Conservation (phyloP, 2,797 vertebrate genomes). For the Harpagifer antarcticus region DNA sequence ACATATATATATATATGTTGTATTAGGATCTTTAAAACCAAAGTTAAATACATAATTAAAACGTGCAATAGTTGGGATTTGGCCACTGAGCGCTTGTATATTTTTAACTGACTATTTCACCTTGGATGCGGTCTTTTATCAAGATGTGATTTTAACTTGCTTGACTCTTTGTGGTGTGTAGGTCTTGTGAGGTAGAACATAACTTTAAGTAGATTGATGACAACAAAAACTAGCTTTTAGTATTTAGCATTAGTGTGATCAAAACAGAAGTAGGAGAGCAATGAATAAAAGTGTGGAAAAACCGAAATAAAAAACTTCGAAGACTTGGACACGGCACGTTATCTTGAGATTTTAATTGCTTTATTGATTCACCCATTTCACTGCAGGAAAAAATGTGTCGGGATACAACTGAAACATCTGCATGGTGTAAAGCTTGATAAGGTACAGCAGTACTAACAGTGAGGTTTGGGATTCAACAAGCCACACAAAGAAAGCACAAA, state of each 20-base stretch:
- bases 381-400: constrained; percentile 9
- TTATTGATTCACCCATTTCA: constrained; percentile 54
- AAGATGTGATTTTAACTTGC: background rate
- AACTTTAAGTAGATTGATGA: background rate
- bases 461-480: constrained; percentile 26
- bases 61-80: constrained; percentile 1
- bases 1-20: too few species aligned
- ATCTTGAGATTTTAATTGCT: constrained; percentile 29
- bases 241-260: background rate
- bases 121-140: background rate
- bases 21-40: too few species aligned
- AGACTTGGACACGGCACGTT: background rate
- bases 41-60: too few species aligned
- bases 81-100: too few species aligned
- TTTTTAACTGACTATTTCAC: background rate
- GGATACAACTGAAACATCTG: constrained; percentile 25
- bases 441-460: constrained; percentile 35
- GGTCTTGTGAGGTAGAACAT: background rate
- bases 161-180: background rate
- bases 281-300: background rate
- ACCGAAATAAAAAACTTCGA: background rate
- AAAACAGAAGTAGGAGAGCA: background rate
- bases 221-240: background rate
- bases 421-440: constrained; percentile 16
- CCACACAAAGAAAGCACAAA: constrained; percentile 31